Evolutionary conservation across 2,113 vertebrate species (phyloP), one percentile per base, ranked within the genome.

Genomic region (Muntiacus muntjak): DNA sequence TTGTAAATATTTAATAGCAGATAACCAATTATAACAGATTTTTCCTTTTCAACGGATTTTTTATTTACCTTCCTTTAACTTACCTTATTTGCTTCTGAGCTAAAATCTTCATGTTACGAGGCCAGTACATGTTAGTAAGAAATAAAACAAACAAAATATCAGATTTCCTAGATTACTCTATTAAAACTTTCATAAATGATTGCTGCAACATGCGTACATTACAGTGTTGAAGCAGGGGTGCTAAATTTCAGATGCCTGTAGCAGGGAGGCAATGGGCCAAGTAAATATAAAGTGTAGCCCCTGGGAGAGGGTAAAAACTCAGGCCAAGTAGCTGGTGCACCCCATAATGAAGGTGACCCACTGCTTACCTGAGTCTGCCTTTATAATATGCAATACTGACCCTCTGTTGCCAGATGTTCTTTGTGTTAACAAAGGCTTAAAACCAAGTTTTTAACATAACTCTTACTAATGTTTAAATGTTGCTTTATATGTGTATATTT

Each of bases 31-130:
- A 13, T 17, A 58, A 67, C 28, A 71, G 3, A 21, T n/a, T 78
- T 92, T 87, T 30, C 14, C 11, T 86, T 87, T 89, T 58, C n/a
- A 40, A 6, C 12, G 2, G 28, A 50, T 21, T 54, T 74, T 92
- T 71, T 2, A 33, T 58, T 76, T 78, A 47, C 17, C 9, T 7
- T 64, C n/a, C 19, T 71, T 71, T 23, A 71, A 40, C 5, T 76
- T 76, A 43, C 21, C 12, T 76, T 19, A 83, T 74, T 96, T 87
- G 54, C 36, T 94, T 94, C n/a, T 89, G 30, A 64, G 25, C 19
- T 67, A 82, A 85, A 92, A 67, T 30, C 60, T 47, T 3, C 50
- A 36, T 40, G 45, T 23, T 36, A 54, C 14, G 16, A 43, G 88
- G 28, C 28, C 15, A 83, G 1, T 43, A 9, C 7, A 28, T 60